Conservation (phyloP, 2,113 vertebrate species). For the Elachura formosa region DNA sequence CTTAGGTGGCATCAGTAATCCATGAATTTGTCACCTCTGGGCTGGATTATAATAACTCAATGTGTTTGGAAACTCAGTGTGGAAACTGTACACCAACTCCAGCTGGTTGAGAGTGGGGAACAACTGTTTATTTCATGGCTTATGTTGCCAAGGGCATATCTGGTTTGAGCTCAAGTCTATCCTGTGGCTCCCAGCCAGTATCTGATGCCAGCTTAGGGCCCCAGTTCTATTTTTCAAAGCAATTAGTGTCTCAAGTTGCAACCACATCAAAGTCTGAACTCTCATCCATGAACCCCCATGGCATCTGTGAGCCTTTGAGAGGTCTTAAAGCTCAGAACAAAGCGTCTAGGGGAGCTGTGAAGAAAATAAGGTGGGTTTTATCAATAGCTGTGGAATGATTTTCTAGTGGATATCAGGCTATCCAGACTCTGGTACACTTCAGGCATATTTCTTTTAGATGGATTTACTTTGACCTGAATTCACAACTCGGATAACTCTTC, state of each 20-base stretch:
- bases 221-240: conserved; percentile 1
- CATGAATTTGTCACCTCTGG: conserved; percentile 35
- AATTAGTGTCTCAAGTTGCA: conserved; percentile 15
- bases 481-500: not conserved
- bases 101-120: conserved; percentile 6
- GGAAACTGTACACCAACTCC: not conserved
- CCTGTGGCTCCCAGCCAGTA: not conserved
- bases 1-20: conserved; percentile 2
- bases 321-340: conserved; percentile 5
- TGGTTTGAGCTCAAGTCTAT: not conserved
- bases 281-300: not conserved
- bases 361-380: not conserved
- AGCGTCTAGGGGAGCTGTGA: not conserved
- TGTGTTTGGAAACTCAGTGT: not conserved
- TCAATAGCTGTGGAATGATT: not conserved
- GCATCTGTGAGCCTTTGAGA: not conserved
- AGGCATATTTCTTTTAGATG: not conserved
- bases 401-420: not conserved
- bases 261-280: conserved; percentile 20
- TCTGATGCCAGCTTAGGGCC: not conserved
- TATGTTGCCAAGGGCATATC: not conserved
- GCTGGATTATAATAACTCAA: conserved; percentile 30
- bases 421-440: not conserved
- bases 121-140: not conserved
- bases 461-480: not conserved